Evolutionary conservation across 2,797 vertebrate species (phyloP).

Genomic region (Brachyalestes nurse): DNA sequence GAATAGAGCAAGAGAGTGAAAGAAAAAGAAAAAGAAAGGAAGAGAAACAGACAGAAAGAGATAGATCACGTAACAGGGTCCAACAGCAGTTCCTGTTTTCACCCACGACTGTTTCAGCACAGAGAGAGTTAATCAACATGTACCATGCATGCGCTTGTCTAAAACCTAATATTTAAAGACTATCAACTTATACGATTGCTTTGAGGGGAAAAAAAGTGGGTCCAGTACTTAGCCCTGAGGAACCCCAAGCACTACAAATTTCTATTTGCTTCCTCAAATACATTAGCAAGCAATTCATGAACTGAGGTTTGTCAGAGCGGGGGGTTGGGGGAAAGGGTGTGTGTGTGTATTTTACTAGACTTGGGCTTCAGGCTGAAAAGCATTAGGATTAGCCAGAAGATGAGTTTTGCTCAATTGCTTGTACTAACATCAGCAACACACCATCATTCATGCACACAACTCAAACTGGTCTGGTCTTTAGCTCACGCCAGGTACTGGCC

Average conservation of each 20-base stretch:
- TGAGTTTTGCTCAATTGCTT: not conserved
- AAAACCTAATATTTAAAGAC: not conserved
- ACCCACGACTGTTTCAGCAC: slow-evolving; percentile 41
- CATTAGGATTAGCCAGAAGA: not conserved
- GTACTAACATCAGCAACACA: not conserved
- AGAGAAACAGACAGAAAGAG: not conserved
- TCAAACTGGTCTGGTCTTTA: not conserved
- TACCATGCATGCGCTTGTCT: not conserved
- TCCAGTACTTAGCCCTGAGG: not conserved
- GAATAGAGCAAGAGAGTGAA: not conserved
- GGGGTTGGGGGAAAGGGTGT: no score
- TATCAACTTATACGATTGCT: not conserved
- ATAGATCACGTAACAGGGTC: not conserved
- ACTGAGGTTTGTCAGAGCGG: not conserved
- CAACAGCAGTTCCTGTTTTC: slow-evolving; percentile 39
- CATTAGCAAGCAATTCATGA: not conserved
- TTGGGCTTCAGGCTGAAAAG: not conserved
- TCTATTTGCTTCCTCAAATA: not conserved
- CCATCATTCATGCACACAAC: not conserved
- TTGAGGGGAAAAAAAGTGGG: not conserved
- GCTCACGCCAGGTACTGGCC: not conserved
- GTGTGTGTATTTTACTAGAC: no score
- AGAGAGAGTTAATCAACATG: slow-evolving; percentile 45
- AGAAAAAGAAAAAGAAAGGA: slow-evolving; percentile 10
- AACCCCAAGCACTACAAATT: not conserved